These are phyloP conservation scores for Sebastes vulpes DNA, from an alignment of 2,797 vertebrate species.

Conservation along the genomic window DNA sequence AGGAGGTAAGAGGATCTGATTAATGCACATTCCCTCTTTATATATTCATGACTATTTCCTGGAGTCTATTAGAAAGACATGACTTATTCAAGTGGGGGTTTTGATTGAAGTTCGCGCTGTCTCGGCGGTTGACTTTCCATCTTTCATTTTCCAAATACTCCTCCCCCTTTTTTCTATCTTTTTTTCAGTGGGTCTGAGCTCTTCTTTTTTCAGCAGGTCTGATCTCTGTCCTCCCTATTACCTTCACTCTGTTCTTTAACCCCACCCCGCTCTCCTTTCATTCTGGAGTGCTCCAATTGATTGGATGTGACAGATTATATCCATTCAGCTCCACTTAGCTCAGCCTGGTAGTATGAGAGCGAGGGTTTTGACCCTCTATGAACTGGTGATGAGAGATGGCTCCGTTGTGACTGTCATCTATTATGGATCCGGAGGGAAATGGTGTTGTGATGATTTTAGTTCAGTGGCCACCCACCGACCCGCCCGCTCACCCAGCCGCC, in stretches of 20 bases:
- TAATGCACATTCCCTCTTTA: constrained; percentile 55
- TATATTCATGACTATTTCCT: constrained; percentile 74
- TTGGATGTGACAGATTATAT: constrained; percentile 67
- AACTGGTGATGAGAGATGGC: constrained; percentile 47
- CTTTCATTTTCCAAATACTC: constrained; percentile 46
- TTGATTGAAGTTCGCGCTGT: constrained; percentile 65
- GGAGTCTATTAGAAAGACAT: constrained; percentile 73
- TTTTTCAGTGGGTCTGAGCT: constrained; percentile 25
- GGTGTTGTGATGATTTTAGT: constrained; percentile 46
- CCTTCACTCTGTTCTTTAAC: constrained; percentile 31
- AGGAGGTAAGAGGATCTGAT: constrained; percentile 62
- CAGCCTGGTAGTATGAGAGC: constrained; percentile 4
- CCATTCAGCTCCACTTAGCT: constrained; percentile 50
- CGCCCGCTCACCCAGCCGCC: background rate
- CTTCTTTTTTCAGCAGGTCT: background rate
- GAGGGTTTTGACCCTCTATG: constrained; percentile 46
- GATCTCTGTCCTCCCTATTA: constrained; percentile 35
- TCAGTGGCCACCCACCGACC: background rate
- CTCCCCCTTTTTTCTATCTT: background rate
- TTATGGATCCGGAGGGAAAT: constrained; percentile 50
- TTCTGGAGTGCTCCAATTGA: constrained; percentile 43
- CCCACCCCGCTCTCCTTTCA: constrained; percentile 35
- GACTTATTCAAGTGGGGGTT: constrained; percentile 69
- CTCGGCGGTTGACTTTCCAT: constrained; percentile 55
- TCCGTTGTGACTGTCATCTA: constrained; percentile 44